Evolutionary conservation across 2,797 vertebrate species (phyloP), one percentile per base, ranked within the genome.

Genomic region (Rhinoraja longicauda): DNA sequence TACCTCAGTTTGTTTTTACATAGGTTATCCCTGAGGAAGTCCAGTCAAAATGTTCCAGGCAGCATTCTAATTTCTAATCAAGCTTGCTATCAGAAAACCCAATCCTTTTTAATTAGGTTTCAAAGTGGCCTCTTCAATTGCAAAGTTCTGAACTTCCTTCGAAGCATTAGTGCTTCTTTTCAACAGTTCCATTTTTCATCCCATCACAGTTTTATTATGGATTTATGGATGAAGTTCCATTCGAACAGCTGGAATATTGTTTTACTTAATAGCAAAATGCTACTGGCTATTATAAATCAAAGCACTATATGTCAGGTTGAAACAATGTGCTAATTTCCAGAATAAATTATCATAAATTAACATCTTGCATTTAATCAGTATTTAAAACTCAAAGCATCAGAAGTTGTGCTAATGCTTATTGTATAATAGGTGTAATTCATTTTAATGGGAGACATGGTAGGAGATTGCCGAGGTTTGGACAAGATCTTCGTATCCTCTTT

Each of bases 231-330:
- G 39, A 75, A 92, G 72, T 57, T n/a, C 39, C 13, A 53, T 53
- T 57, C 13, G 90, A 92, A 75, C 90, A 75, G 90, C 39, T 92
- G 90, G 90, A 57, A 73, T 75, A 92, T 72, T 75, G 90, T n/a
- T 45, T 72, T 73, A 39, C 70, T 29, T 75, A 91, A 91, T 72
- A 57, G 90, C 39, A 92, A 45, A 75, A 57, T 92, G 70, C 90
- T n/a, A 75, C 3, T 10, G 88, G 67, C 88, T 53, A 75, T 92
- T 92, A 92, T 92, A 92, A 75, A 92, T 73, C 90, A 92, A 92
- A 92, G 36, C 72, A 75, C 36, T 73, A 24, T 92, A 17, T 13
- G 29, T 1, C 21, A 57, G 1, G 36, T 75, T 73, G 39, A 75
- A 53, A 92, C 39, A 92, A 92, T 92, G 36, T 57, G 53, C 67